Base-by-base conservation (phyloP, 2,888 invertebrate genomes). In the Baccha elongata region DNA sequence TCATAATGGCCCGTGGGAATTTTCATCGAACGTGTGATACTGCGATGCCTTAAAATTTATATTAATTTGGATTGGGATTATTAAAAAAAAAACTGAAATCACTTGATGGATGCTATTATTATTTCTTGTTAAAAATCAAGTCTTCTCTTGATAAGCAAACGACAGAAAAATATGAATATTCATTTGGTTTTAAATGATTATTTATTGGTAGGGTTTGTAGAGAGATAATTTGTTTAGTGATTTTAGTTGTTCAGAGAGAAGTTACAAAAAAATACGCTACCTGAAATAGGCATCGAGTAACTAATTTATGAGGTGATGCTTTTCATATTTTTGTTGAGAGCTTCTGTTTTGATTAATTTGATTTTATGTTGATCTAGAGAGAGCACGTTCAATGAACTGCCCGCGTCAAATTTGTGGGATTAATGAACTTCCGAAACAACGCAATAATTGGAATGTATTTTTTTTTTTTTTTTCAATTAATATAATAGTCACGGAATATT, bases 291-390 rank as follows among this genome's bases (percentile, higher is more conserved):
- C n/a, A n/a, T n/a, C n/a, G n/a, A n/a, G n/a, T 32, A 32, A 26
- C 21, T 32, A 76, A 65, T 58, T 65, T 50, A 58, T 60, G 52
- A n/a, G 37, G 26, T 13, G 44, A 58, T 65, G 42, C n/a, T n/a
- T n/a, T n/a, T n/a, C n/a, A n/a, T n/a, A n/a, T n/a, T 35, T 58
- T 19, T 35, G 78, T 37, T 62, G 44, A 19, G 44, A 60, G 80
- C 80, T 81, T 52, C 75, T 75, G 80, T 64, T 65, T 60, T 58
- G 75, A 81, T 75, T 75, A 81, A 75, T 71, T 64, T 37, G 32
- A 40, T 37, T 64, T 29, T 21, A 40, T 26, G 37, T 21, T 55
- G 35, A 37, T 40, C 3, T 29, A 13, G 21, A 13, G n/a, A 21
- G 79, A 48, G 35, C 7, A 26, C 17, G n/a, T 50, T 32, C 11